phyloP scores from a whole-genome alignment of 2,797 vertebrate genomes.

The Danio aesculapii region DNA sequence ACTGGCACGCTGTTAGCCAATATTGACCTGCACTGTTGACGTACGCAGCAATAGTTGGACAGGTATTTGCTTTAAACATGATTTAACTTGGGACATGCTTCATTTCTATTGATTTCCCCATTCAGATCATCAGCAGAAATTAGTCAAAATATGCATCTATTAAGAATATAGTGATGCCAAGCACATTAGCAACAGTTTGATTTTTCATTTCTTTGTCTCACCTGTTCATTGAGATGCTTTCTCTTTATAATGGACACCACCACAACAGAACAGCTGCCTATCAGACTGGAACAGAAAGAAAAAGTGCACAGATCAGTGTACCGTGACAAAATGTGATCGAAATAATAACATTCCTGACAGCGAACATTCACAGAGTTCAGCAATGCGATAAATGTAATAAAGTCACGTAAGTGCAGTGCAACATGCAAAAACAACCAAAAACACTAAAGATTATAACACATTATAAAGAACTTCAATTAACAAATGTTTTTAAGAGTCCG shows the following conservation, averaged over 20 bases:
- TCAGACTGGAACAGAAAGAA: constrained; percentile 73
- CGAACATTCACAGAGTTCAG: constrained; percentile 1
- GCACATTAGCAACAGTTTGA: neutral
- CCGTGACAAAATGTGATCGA: neutral
- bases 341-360: neutral
- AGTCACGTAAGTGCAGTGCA: too few species aligned
- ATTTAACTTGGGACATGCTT: neutral
- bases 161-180: neutral
- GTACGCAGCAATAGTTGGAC: neutral
- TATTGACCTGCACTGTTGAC: constrained; percentile 33
- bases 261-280: constrained; percentile 83
- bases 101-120: neutral
- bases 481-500: too few species aligned
- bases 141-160: neutral
- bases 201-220: constrained; percentile 53
- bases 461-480: too few species aligned
- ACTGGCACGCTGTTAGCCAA: constrained; percentile 1
- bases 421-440: neutral
- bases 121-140: neutral
- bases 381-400: neutral
- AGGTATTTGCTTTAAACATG: constrained; percentile 9
- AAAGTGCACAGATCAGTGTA: constrained; percentile 4
- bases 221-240: constrained; percentile 77
- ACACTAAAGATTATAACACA: too few species aligned
- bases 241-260: constrained; percentile 73